phyloP scores from a whole-genome alignment of 2,888 invertebrate genomes.

The Campopleginae sp. region DNA sequence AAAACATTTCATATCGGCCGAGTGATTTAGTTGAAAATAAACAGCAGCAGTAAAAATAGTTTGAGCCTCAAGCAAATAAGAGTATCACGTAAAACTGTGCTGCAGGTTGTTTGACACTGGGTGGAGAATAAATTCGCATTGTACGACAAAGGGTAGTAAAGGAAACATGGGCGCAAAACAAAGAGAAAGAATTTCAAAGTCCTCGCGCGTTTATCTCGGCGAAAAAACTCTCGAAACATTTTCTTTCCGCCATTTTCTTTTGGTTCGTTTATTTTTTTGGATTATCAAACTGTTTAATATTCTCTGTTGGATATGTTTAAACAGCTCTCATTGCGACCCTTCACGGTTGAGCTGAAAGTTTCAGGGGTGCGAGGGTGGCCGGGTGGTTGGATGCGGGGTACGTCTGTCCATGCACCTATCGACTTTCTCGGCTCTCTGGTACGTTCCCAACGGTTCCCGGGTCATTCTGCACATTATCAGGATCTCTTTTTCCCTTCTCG shows the following conservation, averaged over 20 bases:
- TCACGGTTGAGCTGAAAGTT: constrained; percentile 49
- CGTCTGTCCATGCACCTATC: constrained; percentile 78
- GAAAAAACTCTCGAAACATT: constrained; percentile 8
- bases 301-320: constrained; percentile 79
- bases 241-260: constrained; percentile 40
- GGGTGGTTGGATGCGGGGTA: constrained; percentile 70
- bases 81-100: neutral
- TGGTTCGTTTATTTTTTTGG: constrained; percentile 38
- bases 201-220: neutral
- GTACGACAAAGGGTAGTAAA: constrained; percentile 13
- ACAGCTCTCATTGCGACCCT: constrained; percentile 75
- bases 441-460: constrained; percentile 54
- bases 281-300: constrained; percentile 76
- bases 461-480: constrained; percentile 60
- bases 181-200: constrained; percentile 5
- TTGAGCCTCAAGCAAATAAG: constrained; percentile 33
- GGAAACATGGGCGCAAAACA: neutral
- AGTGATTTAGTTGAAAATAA: constrained; percentile 29
- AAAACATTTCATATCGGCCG: neutral
- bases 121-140: constrained; percentile 37
- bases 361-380: constrained; percentile 58
- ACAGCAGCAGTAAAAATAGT: constrained; percentile 38
- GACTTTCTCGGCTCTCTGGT: constrained; percentile 77
- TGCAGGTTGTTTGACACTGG: constrained; percentile 42
- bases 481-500: constrained; percentile 54